Evolutionary conservation across 2,888 invertebrate genomes (phyloP), one percentile per base, ranked within the genome.

Genomic region (Lasiommata megera): DNA sequence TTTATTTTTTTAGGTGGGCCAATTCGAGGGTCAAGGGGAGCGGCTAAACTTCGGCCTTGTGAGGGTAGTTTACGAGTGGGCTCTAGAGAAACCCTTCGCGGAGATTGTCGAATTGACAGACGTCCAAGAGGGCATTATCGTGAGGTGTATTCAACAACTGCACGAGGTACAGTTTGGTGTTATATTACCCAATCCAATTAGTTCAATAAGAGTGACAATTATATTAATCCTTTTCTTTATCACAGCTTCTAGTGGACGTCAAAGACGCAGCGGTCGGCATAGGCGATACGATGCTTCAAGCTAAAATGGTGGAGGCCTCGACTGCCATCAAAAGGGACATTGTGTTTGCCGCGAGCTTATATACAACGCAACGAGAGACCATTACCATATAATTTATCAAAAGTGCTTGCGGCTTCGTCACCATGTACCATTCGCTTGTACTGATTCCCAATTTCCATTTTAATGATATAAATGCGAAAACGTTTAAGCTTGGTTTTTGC

Each of bases 71-170:
- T 97, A 98, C 79, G 96, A 98, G 77, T 99, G 99, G 99, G 98
- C 99, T 0, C 92, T 94, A 47, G 96, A 97, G 70, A 95, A 97
- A 92, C 96, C 98, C 0, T 99, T 99, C 84, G 94, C 96, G 0
- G 96, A 98, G 73, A 98, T 99, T 60, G 98, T 97, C 94, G 92
- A 94, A 67, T 85, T 97, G 54, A 99, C 98, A 0, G 97, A 98
- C 63, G 95, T 98, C 0, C 99, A 99, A 79, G 99, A 99, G 81
- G 99, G 99, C 0, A 96, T 99, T 62, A 99, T 99, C 69, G 99
- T 99, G 0, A 92, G 99, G 50, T 98, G 98, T 75, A 99, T 99
- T 65, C 99, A 99, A 77, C 96, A 99, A 74, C 84, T 99, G 36
- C 97, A 98, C 77, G 99, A 99, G 92, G 93, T 99, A 67, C 36